These are phyloP conservation scores for Acheta domesticus DNA, from an alignment of 2,888 invertebrate genomes.

Conservation along the genomic window DNA sequence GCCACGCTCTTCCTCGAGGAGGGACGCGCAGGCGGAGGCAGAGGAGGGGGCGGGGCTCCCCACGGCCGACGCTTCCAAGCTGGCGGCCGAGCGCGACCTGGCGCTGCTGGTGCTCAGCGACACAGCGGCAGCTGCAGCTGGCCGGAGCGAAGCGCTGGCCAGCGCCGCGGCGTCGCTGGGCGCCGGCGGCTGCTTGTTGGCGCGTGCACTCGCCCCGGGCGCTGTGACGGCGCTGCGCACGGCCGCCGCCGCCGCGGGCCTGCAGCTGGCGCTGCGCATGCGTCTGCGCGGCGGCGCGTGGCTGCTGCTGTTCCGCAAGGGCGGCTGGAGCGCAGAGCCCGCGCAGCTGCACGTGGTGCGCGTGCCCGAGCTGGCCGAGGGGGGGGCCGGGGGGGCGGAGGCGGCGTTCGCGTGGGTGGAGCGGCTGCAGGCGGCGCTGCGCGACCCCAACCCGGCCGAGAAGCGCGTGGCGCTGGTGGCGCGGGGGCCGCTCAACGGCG, in stretches of 20 bases:
- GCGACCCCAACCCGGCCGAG: not conserved
- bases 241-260: not conserved
- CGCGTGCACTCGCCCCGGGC: conserved; percentile 41
- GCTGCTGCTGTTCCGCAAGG: not conserved
- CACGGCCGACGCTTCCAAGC: not conserved
- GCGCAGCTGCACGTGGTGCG: not conserved
- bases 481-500: conserved; percentile 67
- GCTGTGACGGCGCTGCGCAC: not conserved
- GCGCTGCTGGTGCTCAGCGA: not conserved
- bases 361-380: not conserved
- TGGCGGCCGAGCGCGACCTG: not conserved
- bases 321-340: not conserved
- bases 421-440: not conserved
- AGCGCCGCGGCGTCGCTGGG: conserved; percentile 44
- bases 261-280: not conserved
- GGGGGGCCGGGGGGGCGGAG: not conserved
- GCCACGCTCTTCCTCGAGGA: not conserved
- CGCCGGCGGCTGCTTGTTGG: conserved; percentile 45
- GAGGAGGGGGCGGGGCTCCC: not conserved
- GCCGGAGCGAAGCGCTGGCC: conserved; percentile 56
- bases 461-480: conserved; percentile 61
- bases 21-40: not conserved
- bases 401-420: not conserved
- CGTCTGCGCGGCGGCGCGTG: too few relatives aligned
- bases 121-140: not conserved